Base-by-base conservation (phyloP, 2,888 invertebrate genomes). In the Urechis unicinctus region DNA sequence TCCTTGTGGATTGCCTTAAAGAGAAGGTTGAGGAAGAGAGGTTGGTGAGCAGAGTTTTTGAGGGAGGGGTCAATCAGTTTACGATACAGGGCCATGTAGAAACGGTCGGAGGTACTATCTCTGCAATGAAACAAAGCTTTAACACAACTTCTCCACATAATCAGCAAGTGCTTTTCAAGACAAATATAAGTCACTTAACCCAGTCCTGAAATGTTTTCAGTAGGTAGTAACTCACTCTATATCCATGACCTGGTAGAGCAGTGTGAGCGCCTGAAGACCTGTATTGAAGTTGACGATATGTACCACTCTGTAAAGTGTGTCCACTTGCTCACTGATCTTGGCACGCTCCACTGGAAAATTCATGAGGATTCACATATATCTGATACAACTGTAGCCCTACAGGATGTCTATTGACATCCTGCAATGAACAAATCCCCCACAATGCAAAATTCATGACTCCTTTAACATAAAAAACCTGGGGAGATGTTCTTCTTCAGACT, bases 1-100 rank as follows among this genome's bases (percentile, higher is more conserved):
- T 98, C 97, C 60, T 84, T 85, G 69, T 86, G 85, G 67, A 96
- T 80, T 44, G 92, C 87, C 74, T 89, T 88, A 79, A 87, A 93
- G 24, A 95, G 78, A 55, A 97, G 83, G 69, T 91, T 92, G 63
- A 96, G 82, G 64, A 95, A 85, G 61, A 92, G 84, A 1, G 91
- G 87, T 48, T 79, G 76, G 60, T 74, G 75, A n/a, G 73, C 67
- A 2, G 76, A 72, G 1, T 73, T 72, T 3, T 82, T 81, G 55
- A 91, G 76, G 55, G 87, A 85, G 0, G 89, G 82, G 74, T 90
- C 90, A 0, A 87, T 75, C 55, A 98, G 75, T 74, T 94, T 94
- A 25, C 85, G 84, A 74, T 98, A 98, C 36, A 98, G 83, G 0
- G 92, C 88, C 58, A 86, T 85, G 79, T 94, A 96, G 68, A 77